Percentiles rank a stretch among this genome's conserved stretches.
Conservation (phyloP, 1,140 invertebrate genomes). For the Globodera rostochiensis region DNA sequence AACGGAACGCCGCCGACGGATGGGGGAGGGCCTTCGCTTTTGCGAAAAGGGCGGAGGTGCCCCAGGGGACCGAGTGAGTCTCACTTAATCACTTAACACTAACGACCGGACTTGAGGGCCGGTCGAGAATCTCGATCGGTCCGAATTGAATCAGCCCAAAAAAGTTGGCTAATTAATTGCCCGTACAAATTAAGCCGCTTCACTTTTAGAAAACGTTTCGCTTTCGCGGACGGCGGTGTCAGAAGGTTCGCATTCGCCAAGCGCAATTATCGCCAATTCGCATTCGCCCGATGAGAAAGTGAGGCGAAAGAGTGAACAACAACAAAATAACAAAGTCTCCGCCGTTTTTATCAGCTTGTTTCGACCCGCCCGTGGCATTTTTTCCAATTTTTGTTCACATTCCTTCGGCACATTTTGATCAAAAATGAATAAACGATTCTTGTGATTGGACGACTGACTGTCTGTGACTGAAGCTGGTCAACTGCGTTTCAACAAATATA, state of each 20-base stretch:
- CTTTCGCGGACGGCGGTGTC: slow-evolving; percentile 6
- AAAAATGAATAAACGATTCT: not conserved
- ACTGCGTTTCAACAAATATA: no score
- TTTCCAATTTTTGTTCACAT: not conserved
- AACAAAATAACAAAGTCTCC: not conserved
- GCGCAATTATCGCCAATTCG: not conserved
- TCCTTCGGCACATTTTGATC: not conserved
- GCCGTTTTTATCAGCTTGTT: not conserved
- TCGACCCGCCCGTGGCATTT: not conserved
- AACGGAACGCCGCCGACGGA: slow-evolving; percentile 1
- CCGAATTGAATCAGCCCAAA: no score
- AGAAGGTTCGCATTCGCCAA: slow-evolving; percentile 13
- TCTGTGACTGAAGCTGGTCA: no score
- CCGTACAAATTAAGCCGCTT: no score
- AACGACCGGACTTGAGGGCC: no score
- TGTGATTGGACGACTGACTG: not conserved
- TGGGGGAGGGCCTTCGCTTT: slow-evolving; percentile 23
- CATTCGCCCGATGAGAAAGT: not conserved
- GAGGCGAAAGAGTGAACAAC: not conserved
- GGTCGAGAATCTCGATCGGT: no score
- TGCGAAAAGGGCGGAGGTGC: slow-evolving; percentile 9
- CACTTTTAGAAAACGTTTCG: not conserved
- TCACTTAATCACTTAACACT: not conserved
- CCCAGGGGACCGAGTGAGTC: not conserved
- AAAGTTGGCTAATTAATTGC: not conserved